Conservation (phyloP, 2,113 vertebrate genomes). For the Lanius ludovicianus region DNA sequence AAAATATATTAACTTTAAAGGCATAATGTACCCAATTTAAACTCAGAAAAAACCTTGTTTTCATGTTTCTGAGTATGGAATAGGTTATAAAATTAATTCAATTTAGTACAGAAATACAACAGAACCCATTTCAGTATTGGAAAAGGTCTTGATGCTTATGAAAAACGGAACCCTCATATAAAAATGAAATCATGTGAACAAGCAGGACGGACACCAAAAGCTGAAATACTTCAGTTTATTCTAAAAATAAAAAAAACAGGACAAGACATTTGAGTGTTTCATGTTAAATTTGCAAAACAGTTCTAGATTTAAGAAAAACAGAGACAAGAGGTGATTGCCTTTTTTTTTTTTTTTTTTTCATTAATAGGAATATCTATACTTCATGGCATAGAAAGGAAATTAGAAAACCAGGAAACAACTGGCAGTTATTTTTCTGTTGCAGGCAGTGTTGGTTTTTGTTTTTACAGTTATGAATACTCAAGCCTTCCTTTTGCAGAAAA, state of each 20-base stretch:
- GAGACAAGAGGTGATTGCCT: background rate
- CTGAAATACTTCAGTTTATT: background rate
- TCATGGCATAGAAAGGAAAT: background rate
- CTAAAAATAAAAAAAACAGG: background rate
- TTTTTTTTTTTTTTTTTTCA: background rate
- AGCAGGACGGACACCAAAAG: background rate
- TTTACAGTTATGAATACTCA: background rate
- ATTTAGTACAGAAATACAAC: background rate
- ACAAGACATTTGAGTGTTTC: background rate
- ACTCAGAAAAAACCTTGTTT: background rate
- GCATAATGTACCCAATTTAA: background rate
- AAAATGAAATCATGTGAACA: background rate
- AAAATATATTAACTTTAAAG: slow-evolving; percentile 19
- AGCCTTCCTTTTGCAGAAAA: background rate
- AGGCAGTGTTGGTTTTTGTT: background rate
- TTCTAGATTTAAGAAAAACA: background rate
- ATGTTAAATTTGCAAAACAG: background rate
- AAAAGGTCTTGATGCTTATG: background rate
- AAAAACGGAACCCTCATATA: background rate
- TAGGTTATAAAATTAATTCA: background rate
- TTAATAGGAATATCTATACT: background rate
- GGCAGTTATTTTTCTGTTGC: background rate
- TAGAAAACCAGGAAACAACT: background rate
- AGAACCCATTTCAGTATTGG: background rate
- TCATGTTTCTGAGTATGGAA: background rate